phyloP scores from a whole-genome alignment of 2,797 vertebrate genomes.

The Spinus pinus region DNA sequence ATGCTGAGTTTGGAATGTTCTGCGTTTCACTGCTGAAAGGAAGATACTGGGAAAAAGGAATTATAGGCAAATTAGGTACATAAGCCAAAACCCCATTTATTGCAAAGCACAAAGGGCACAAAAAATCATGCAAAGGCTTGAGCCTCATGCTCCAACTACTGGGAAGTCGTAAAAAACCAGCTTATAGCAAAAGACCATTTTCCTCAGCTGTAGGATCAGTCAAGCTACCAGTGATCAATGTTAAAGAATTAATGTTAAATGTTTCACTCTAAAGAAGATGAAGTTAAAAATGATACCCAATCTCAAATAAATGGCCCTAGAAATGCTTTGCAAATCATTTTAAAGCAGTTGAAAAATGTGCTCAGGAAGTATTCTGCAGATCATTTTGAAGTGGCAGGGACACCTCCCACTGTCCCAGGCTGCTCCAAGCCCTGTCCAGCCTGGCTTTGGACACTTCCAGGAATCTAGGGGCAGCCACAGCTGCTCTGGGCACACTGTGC shows the following conservation, averaged over 20 bases:
- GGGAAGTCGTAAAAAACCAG: neutral
- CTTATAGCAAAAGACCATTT: neutral
- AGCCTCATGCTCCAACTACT: neutral
- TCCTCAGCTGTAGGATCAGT: neutral
- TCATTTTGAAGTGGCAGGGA: neutral
- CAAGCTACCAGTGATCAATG: neutral
- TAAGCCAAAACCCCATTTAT: neutral
- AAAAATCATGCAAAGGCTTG: accelerated
- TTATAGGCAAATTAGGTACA: neutral
- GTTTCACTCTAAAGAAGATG: neutral
- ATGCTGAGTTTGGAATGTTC: accelerated
- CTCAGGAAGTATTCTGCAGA: neutral
- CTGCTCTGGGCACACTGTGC: neutral
- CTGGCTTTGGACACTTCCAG: accelerated
- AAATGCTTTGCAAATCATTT: neutral
- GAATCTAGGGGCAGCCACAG: neutral
- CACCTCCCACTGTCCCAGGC: accelerated
- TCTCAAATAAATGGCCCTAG: neutral
- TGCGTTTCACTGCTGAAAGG: neutral
- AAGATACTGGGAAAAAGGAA: neutral
- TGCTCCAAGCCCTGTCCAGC: neutral
- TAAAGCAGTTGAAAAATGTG: neutral
- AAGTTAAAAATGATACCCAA: neutral
- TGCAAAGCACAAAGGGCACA: neutral
- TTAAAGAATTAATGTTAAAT: neutral